A percentile compares a stretch with the other conserved stretches of the same genome.
These are phyloP conservation scores for Elephantulus edwardii DNA, from an alignment of 2,113 vertebrate species.

Conservation along the genomic window DNA sequence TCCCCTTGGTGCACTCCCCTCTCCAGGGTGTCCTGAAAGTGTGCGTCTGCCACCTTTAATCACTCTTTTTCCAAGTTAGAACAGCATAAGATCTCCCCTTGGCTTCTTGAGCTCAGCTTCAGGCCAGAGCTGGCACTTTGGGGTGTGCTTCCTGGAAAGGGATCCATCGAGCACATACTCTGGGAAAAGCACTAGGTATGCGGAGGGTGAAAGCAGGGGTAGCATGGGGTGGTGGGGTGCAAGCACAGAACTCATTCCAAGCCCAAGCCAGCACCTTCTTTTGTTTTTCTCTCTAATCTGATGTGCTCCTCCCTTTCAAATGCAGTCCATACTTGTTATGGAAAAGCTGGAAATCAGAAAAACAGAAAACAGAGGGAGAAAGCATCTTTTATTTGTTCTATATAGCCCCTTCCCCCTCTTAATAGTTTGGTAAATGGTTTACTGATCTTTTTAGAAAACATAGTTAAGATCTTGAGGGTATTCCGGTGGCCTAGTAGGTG, in stretches of 20 bases:
- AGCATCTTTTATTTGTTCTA: neutral
- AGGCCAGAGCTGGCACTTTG: neutral
- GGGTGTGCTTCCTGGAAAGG: neutral
- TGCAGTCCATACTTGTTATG: neutral
- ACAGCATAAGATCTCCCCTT: neutral
- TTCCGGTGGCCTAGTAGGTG: too few species aligned
- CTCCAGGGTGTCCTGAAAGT: constrained; percentile 25
- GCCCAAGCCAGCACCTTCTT: neutral
- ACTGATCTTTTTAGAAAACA: constrained; percentile 6
- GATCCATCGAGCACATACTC: too few species aligned
- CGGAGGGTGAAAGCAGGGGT: neutral
- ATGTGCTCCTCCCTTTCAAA: neutral
- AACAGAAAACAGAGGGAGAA: neutral
- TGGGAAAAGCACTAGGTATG: neutral
- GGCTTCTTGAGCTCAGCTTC: neutral
- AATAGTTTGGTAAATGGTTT: neutral
- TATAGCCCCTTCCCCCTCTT: neutral
- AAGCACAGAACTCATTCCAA: neutral
- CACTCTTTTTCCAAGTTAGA: neutral
- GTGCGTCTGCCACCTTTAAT: neutral
- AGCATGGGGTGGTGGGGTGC: too few species aligned
- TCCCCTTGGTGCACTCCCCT: neutral
- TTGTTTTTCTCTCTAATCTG: neutral
- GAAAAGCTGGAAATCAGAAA: constrained; percentile 11
- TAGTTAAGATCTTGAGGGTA: too few species aligned